Base-by-base conservation (phyloP, 2,888 invertebrate genomes). In the Eurois occulta region DNA sequence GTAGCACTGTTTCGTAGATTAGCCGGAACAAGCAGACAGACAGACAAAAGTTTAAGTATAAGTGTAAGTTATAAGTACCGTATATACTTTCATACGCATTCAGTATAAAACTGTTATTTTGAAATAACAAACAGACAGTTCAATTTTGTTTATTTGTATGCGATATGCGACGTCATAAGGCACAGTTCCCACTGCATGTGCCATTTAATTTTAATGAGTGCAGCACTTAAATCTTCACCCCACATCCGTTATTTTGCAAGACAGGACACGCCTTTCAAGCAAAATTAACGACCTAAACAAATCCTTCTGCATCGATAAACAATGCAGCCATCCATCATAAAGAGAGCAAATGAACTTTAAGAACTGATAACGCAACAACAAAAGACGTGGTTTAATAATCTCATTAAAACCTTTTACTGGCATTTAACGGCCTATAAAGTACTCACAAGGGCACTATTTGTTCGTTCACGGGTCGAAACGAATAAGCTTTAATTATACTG, bases 321-420 rank as follows among this genome's bases (percentile, higher is more conserved):
- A 83, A 81, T 72, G 71, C 78, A 71, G 72, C 73, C 68, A 85
- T 87, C 76, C 67, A 58, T 81, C 81, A 86, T 86, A 86, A 86
- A 87, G 41, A 73, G 72, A 85, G 77, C 81, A 84, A 89, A 89
- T 88, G 85, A 83, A 85, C 82, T 87, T 88, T 81, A 86, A 88
- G 88, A 87, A 89, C 88, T 91, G 91, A 91, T 91, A 89, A 89
- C 85, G 77, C 73, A 86, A 84, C 78, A 83, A 87, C 86, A 87
- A 88, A 87, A 88, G 88, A 78, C 83, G 75, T 71, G 83, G 87
- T 90, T 90, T 94, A 93, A 94, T 94, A 93, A 92, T 93, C 91
- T 93, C 94, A 94, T 95, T 95, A 95, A 95, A 93, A 92, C 91
- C 91, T 92, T 95, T 95, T 92, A 95, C 93, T 91, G 93, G 90